Evolutionary conservation across 2,113 vertebrate species (phyloP), one percentile per base, ranked within the genome.

Genomic region (Sphyrna mokarran): DNA sequence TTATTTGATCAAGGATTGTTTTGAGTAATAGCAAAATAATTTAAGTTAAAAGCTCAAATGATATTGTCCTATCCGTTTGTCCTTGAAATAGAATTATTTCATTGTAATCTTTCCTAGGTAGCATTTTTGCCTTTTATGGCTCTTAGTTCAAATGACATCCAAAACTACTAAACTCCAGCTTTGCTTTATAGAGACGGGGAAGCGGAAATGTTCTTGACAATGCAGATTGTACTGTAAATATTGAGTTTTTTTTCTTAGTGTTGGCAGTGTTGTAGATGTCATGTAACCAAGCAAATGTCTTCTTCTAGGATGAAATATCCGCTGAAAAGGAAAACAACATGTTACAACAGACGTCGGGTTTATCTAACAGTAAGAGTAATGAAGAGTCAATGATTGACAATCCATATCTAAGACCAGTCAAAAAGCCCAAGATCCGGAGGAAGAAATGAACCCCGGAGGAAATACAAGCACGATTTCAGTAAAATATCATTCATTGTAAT

Each of bases 381-480:
- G 99, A 99, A 87, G 99, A 99, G 95, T 99, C 97, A 7, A 0
- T 99, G 96, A 99, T 99, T 1, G 99, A 99, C 97, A 99, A 99
- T 63, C 99, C 99, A 8, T 99, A 99, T 78, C 98, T 99, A n/a
- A 96, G 99, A 1, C 99, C 99, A 0, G 99, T 99, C 91, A 99
- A 99, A 96, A 99, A 99, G 95, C 99, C 99, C 96, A 99, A 99
- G 98, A 98, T 99, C 95, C 98, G 99, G 96, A 97, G 99, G 97
- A 99, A 99, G 98, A 99, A 99, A 97, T 99, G 98, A 99, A 96
- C 63, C 29, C 20, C 2, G 68, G 37, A 70, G 40, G 9, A 86
- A 95, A 54, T 18, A 4, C 22, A 87, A 43, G 48, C 37, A 95
- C n/a, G 80, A 70, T 72, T 94, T 95, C 40, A 70, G 68, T 76